Evolutionary conservation across 2,888 invertebrate genomes (phyloP), one percentile per base, ranked within the genome.

Genomic region (Chymomyza procnemis): DNA sequence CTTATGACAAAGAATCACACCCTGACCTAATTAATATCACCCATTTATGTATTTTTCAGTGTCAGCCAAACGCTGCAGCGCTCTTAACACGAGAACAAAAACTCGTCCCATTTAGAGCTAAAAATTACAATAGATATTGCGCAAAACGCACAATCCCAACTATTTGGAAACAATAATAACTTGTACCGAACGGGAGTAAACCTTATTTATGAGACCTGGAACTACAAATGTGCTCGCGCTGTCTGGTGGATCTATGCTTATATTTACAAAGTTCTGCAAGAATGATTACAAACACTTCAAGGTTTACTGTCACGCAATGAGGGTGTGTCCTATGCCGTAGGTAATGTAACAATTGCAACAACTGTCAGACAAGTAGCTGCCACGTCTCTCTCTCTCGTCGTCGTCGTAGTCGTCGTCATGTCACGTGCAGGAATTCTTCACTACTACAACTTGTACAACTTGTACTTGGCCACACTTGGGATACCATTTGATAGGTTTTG

Each of bases 371-470:
- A 55, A 55, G n/a, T 18, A 54, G 9, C 4, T 54, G 6, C 4
- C 19, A 26, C 22, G 55, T 71, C 71, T 74, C n/a, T n/a, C n/a
- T n/a, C n/a, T n/a, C n/a, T n/a, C n/a, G n/a, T n/a, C n/a, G n/a
- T n/a, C n/a, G n/a, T n/a, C n/a, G n/a, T n/a, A n/a, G n/a, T n/a
- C n/a, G n/a, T n/a, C n/a, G n/a, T n/a, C 65, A 69, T 76, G 80
- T 71, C 80, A 86, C 81, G 81, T 82, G 80, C 71, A 69, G 85
- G 69, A 66, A 73, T 85, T 77, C n/a, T n/a, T 66, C 69, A 26
- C 16, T 54, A 2, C 9, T 22, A 3, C 6, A 6, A 14, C 47
- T 19, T n/a, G 52, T 19, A 21, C 18, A 14, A 54, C 19, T 18
- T 18, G 50, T 50, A 16, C 19, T 19, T 50, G 18, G 50, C 8